Evolutionary conservation across 2,113 vertebrate species (phyloP).

Genomic region (Paedocypris sp.): DNA sequence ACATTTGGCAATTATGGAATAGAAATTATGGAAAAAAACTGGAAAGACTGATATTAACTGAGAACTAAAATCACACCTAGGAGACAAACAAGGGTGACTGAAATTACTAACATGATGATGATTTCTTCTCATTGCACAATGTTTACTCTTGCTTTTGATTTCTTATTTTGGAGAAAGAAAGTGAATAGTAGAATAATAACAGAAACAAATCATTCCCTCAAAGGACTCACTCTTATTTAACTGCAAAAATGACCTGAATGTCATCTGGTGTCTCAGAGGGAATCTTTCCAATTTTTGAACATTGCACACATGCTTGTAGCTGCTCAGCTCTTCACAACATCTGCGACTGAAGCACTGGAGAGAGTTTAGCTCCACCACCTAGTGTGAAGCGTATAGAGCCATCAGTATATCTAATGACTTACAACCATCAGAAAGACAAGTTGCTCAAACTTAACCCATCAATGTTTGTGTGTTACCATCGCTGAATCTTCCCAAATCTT

Average conservation of each 20-base stretch:
- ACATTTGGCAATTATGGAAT: too few species aligned
- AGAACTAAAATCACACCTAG: too few species aligned
- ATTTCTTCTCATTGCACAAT: too few species aligned
- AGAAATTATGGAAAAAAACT: too few species aligned
- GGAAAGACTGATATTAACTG: too few species aligned
- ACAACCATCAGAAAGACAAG: constrained; percentile 47
- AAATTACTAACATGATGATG: too few species aligned
- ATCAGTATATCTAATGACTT: constrained; percentile 54
- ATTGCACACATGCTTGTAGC: constrained; percentile 26
- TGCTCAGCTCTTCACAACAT: constrained; percentile 55
- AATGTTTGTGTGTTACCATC: neutral
- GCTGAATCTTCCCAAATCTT: neutral
- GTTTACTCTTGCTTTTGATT: too few species aligned
- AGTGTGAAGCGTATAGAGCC: constrained; percentile 49
- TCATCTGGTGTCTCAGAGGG: constrained; percentile 22
- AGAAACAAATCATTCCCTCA: constrained; percentile 6
- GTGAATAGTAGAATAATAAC: constrained; percentile 14
- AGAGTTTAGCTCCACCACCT: constrained; percentile 53
- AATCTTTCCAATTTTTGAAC: constrained; percentile 37
- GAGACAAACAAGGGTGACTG: too few species aligned
- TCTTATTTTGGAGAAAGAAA: neutral
- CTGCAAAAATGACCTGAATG: constrained; percentile 13
- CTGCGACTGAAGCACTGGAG: constrained; percentile 46
- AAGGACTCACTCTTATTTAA: constrained; percentile 16
- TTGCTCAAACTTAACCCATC: constrained; percentile 13